Conservation (phyloP, 1,140 invertebrate genomes). For the Brachionus paranguensis region DNA sequence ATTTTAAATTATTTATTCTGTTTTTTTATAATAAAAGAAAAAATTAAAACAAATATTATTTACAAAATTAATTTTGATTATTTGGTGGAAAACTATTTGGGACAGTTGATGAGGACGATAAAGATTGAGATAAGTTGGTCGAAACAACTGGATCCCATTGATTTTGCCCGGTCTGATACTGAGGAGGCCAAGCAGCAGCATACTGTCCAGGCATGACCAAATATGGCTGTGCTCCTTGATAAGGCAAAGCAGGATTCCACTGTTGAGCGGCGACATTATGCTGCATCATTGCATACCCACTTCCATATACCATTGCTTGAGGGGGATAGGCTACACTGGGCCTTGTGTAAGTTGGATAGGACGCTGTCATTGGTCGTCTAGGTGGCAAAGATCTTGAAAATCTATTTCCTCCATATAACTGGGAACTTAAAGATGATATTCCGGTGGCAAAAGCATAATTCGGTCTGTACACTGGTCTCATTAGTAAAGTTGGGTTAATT, state of each 20-base stretch:
- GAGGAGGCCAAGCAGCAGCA: neutral
- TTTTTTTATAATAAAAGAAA: neutral
- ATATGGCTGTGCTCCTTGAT: neutral
- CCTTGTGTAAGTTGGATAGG: neutral
- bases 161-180: constrained; percentile 7
- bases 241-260: constrained; percentile 13
- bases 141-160: constrained; percentile 22
- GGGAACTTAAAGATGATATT: neutral
- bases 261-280: neutral
- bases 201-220: neutral
- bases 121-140: neutral
- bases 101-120: neutral
- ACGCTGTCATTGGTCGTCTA: neutral
- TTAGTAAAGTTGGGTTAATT: constrained; percentile 5
- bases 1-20: neutral
- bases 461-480: constrained; percentile 21
- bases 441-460: neutral
- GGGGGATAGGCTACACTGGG: neutral
- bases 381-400: neutral
- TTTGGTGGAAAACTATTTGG: neutral
- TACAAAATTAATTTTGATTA: constrained; percentile 18
- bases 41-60: neutral
- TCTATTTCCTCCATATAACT: neutral
- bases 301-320: neutral
- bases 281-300: neutral